phyloP scores from a whole-genome alignment of 2,797 vertebrate species.

The Pseudochirops corinnae region DNA sequence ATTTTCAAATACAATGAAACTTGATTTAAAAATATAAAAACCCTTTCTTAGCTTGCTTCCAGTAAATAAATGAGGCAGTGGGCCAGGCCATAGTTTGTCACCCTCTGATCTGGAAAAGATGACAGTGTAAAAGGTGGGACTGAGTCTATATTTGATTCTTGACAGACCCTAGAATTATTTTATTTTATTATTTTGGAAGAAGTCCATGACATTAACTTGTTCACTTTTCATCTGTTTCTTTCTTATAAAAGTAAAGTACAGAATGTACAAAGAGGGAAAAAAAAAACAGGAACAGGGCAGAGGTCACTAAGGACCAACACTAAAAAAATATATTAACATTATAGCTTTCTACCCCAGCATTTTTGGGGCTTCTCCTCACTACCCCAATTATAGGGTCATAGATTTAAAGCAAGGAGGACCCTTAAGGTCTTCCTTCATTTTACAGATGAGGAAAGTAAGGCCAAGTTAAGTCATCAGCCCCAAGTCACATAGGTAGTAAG shows the following conservation, averaged over 20 bases:
- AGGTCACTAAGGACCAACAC: background rate
- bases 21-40: background rate
- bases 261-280: background rate
- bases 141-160: background rate
- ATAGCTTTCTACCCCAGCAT: background rate
- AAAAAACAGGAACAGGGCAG: background rate
- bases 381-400: background rate
- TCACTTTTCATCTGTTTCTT: background rate
- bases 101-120: background rate
- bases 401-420: background rate
- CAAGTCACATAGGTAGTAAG: background rate
- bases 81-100: background rate
- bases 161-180: background rate
- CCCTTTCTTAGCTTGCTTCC: background rate
- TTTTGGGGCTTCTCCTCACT: background rate
- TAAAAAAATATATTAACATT: background rate
- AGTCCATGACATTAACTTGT: background rate
- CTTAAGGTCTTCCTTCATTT: background rate
- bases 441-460: background rate
- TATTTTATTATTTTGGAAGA: background rate
- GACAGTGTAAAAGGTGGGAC: background rate
- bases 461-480: background rate
- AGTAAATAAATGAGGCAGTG: background rate
- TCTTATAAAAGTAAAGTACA: background rate
- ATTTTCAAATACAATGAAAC: background rate